Conservation (phyloP, 2,113 vertebrate genomes). For the Prunella fulvescens region DNA sequence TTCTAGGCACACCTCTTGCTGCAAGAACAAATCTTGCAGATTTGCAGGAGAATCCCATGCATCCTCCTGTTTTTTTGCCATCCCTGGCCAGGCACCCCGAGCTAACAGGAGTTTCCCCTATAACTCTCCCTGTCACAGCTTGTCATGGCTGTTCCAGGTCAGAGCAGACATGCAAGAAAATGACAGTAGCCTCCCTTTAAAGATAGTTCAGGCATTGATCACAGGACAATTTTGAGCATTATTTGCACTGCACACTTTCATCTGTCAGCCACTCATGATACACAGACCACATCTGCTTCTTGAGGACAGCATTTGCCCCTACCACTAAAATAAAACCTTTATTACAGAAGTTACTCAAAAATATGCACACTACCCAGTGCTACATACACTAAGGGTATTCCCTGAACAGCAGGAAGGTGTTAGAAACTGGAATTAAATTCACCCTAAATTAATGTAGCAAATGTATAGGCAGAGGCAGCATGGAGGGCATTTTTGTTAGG, state of each 20-base stretch:
- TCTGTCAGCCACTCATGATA: not conserved
- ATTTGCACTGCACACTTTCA: not conserved
- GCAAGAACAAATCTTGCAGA: not conserved
- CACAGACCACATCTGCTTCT: not conserved
- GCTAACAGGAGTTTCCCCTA: not conserved
- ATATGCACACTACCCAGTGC: not conserved
- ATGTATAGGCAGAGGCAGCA: fast-evolving
- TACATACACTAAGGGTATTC: not conserved
- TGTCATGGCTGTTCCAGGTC: not conserved
- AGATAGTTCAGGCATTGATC: not conserved
- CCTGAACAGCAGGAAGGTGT: not conserved
- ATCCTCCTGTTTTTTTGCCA: not conserved
- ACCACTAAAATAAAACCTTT: not conserved
- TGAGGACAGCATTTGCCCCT: not conserved
- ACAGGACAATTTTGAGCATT: not conserved
- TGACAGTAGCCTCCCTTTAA: not conserved
- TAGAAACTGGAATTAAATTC: not conserved
- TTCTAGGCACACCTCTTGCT: not conserved
- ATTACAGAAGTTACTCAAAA: not conserved
- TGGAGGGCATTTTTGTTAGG: not conserved
- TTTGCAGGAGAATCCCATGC: not conserved
- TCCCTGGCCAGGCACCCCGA: not conserved
- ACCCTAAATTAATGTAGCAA: not conserved
- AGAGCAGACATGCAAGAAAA: not conserved
- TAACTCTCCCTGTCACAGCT: not conserved